These are phyloP conservation scores for Lanius collurio DNA, from an alignment of 2,113 vertebrate species.

Conservation along the genomic window DNA sequence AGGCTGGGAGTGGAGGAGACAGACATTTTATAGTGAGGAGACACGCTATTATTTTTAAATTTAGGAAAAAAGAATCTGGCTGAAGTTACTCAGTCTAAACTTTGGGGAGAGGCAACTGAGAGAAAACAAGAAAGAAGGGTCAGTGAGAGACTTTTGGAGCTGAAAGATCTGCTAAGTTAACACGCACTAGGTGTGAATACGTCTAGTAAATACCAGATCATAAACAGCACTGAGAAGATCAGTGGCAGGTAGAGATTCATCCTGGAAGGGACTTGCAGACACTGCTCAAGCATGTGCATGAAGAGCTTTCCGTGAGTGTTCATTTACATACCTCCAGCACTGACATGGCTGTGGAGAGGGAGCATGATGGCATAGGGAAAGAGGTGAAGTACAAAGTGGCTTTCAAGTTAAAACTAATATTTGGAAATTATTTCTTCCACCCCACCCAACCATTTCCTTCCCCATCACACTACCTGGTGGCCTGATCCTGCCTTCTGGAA, in stretches of 20 bases:
- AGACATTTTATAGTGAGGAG: constrained; percentile 66
- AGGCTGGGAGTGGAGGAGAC: constrained; percentile 48
- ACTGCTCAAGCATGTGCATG: not conserved
- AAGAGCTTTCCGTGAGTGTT: not conserved
- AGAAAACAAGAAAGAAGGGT: not conserved
- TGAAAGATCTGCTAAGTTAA: constrained; percentile 39
- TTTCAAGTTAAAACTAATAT: not conserved
- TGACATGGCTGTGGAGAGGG: rapidly evolving
- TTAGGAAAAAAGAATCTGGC: not conserved
- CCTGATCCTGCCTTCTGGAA: not conserved
- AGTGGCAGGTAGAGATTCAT: not conserved
- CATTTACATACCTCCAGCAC: not conserved
- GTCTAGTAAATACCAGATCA: constrained; percentile 41
- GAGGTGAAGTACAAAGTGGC: not conserved
- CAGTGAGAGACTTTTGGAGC: not conserved
- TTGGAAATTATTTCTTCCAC: not conserved
- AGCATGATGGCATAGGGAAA: not conserved
- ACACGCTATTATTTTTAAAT: constrained; percentile 67
- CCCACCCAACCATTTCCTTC: too few species aligned
- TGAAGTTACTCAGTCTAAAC: constrained; percentile 24
- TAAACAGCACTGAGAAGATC: constrained; percentile 10
- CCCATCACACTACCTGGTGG: not conserved
- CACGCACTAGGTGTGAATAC: not conserved
- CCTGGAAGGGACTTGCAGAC: not conserved
- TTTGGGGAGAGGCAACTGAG: not conserved